These are phyloP conservation scores for Invenusta paracnida DNA, from an alignment of 2,888 invertebrate species.

Conservation along the genomic window DNA sequence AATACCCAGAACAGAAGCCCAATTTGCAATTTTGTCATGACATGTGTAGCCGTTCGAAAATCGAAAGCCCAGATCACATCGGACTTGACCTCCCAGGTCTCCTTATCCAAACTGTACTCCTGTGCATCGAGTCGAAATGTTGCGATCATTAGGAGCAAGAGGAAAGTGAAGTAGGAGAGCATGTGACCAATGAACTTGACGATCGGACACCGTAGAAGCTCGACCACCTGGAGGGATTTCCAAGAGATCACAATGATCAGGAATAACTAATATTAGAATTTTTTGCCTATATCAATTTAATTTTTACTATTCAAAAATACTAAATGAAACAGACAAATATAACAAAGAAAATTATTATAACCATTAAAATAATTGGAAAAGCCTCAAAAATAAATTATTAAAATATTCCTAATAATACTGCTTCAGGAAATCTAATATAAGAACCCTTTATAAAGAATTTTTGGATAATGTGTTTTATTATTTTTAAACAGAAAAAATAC, in stretches of 20 bases:
- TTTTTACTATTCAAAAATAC: too few species aligned
- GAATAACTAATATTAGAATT: too few species aligned
- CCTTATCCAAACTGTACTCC: not conserved
- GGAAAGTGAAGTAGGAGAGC: conserved; percentile 67
- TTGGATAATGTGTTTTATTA: too few species aligned
- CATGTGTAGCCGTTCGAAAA: conserved; percentile 40
- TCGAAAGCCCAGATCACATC: conserved; percentile 35
- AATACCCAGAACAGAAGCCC: conserved; percentile 46
- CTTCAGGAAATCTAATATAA: too few species aligned
- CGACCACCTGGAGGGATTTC: conserved; percentile 42
- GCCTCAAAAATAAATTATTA: not conserved
- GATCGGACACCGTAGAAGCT: conserved; percentile 63
- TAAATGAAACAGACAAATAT: too few species aligned
- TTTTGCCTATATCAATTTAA: too few species aligned
- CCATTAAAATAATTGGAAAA: not conserved
- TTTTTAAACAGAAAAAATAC: too few species aligned
- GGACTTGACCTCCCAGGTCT: not conserved
- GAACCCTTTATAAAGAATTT: too few species aligned
- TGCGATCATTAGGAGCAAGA: conserved; percentile 66
- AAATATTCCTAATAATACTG: too few species aligned
- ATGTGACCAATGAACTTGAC: conserved; percentile 68
- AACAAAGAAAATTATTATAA: too few species aligned
- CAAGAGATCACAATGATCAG: too few species aligned
- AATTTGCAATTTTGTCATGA: conserved; percentile 45
- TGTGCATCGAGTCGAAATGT: conserved; percentile 61